Evolutionary conservation across 2,888 invertebrate species (phyloP), one percentile per base, ranked within the genome.

Genomic region (Clostera curtula): DNA sequence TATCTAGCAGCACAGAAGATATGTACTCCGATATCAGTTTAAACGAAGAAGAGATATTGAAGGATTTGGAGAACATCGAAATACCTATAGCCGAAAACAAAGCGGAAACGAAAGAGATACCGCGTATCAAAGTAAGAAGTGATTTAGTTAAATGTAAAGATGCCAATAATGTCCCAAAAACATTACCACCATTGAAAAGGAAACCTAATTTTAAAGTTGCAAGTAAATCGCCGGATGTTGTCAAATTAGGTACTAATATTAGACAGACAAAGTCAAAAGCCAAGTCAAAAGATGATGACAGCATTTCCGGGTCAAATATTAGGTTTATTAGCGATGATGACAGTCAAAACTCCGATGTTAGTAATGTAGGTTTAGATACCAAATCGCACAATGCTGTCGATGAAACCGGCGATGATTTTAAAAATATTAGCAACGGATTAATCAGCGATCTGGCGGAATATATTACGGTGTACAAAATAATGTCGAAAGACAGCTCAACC

Each of bases 31-130:
- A 69, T 27, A 32, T 52, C 3, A 55, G 54, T 25, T 40, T 61
- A 2, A 52, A 46, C 15, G 64, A 66, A 21, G 66, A 70, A 19
- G 64, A 70, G 4, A 34, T 69, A 2, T 12, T 71, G 0, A 50
- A 40, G 7, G 53, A 58, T 31, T 46, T 75, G 9, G 69, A 72
- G 40, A 67, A 56, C 34, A 65, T 71, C 25, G 49, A 60, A 2
- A 72, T 75, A 32, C 75, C 75, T 3, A 42, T 67, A 2, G 49
- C 17, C n/a, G 4, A 7, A 4, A 9, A 20, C 15, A 17, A 7
- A 7, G n/a, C n/a, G n/a, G n/a, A n/a, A n/a, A n/a, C n/a, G n/a
- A n/a, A n/a, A n/a, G n/a, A n/a, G n/a, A n/a, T n/a, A n/a, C n/a
- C n/a, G n/a, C n/a, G n/a, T 19, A 8, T 19, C 10, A 16, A 25